A percentile compares a stretch with the other conserved stretches of the same genome.
Conservation (phyloP, 2,797 vertebrate species). For the Halcyon chelicuti region DNA sequence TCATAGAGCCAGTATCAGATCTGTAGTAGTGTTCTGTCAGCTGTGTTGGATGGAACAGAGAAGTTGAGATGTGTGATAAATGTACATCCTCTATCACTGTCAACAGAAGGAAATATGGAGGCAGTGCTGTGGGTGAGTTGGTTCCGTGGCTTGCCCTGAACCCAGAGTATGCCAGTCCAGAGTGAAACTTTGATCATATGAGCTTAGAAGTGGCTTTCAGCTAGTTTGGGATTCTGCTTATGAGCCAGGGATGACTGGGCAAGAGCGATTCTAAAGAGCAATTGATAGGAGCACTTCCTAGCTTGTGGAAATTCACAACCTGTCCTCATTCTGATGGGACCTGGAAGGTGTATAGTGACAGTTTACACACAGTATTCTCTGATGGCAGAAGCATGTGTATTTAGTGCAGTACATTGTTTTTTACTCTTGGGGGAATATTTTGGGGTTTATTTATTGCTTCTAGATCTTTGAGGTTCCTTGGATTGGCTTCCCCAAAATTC, state of each 20-base stretch:
- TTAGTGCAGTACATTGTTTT: neutral
- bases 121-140: neutral
- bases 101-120: neutral
- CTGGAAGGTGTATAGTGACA: neutral
- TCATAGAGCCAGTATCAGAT: neutral
- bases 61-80: neutral
- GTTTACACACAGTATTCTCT: neutral
- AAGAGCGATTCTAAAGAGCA: neutral
- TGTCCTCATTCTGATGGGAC: neutral
- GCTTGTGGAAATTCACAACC: neutral
- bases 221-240: neutral
- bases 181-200: neutral
- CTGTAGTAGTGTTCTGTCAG: neutral
- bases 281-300: neutral
- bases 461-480: neutral
- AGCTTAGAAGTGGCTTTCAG: neutral
- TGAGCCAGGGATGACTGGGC: neutral
- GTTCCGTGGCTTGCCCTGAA: neutral
- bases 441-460: neutral
- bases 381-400: neutral
- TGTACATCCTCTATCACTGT: neutral
- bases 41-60: neutral
- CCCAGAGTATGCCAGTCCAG: neutral
- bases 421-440: neutral
- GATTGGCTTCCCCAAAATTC: neutral